Evolutionary conservation across 2,797 vertebrate species (phyloP), one percentile per base, ranked within the genome.

Genomic region (Gobio occitaniae): DNA sequence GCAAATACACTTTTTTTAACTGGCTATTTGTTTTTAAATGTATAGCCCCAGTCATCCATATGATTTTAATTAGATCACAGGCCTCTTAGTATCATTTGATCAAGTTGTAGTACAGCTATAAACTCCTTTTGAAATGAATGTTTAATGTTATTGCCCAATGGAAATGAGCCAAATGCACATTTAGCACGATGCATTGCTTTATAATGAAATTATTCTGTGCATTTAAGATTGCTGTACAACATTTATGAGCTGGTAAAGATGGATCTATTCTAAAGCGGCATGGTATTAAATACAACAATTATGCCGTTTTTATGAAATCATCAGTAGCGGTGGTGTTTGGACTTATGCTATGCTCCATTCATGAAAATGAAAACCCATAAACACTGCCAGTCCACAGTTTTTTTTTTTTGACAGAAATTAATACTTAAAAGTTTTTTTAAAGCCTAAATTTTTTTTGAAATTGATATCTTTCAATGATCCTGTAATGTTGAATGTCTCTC

Each of bases 1-100:
- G 13, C 32, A 2, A 82, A 47, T 47, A 48, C 25, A 59, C 47
- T 74, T 82, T 9, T 63, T 36, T 38, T 50, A 61, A 68, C 72
- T 66, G 16, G n/a, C 32, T 63, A 69, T 59, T 69, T 78, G 48
- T 54, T 77, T 44, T 68, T 7, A 9, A 6, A 7, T 16, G 3
- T 80, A 69, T 36, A 32, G 32, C 8, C 19, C 17, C 41, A 25
- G 15, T 71, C 87, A 85, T 68, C 80, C 84, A 84, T 87, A 47
- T 71, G 72, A 87, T 78, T 91, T 91, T 86, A 87, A 87, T 93
- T 89, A 90, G 89, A 93, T 93, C 78, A 90, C 74, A 90, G 88
- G 91, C 92, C 89, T 91, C 83, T 85, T 17, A 50, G 11, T 63
- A 48, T 78, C 8, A 87, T 86, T 75, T 80, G 38, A 78, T 75